phyloP scores from a whole-genome alignment of 2,888 invertebrate species.

The Tetragonula carbonaria region DNA sequence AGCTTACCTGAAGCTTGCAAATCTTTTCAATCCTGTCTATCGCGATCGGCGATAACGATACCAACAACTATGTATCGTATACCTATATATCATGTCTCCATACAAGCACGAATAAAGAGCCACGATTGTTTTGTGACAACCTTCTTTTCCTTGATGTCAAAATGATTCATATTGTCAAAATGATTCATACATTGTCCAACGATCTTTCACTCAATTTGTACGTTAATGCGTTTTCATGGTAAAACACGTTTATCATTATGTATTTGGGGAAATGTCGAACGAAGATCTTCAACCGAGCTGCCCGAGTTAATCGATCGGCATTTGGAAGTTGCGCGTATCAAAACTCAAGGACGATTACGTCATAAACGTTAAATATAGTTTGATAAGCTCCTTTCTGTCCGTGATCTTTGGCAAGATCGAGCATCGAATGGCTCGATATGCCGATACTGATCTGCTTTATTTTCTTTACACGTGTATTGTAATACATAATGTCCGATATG shows the following conservation, averaged over 20 bases:
- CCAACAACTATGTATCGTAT: not conserved
- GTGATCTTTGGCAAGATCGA: slow-evolving; percentile 45
- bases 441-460: too few relatives aligned
- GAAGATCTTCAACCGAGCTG: not conserved
- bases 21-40: too few relatives aligned
- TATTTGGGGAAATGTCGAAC: not conserved
- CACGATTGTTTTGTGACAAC: too few relatives aligned
- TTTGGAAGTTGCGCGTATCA: slow-evolving; percentile 60
- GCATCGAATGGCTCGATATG: not conserved
- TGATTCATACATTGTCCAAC: not conserved
- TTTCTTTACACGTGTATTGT: not conserved
- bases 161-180: not conserved
- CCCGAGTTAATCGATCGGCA: slow-evolving; percentile 38
- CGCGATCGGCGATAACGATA: not conserved
- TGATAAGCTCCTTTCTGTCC: slow-evolving; percentile 45
- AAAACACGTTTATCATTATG: not conserved
- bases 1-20: not conserved
- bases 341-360: slow-evolving; percentile 65
- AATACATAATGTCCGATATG: not conserved
- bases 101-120: not conserved
- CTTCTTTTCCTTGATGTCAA: not conserved
- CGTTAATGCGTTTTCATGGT: fast-evolving
- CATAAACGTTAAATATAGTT: slow-evolving; percentile 20
- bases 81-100: not conserved
- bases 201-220: not conserved